Percentiles rank a stretch among this genome's conserved stretches.
phyloP scores from a whole-genome alignment of 92 coral and sea anemone species.

The Umimayanthus chanpuru region DNA sequence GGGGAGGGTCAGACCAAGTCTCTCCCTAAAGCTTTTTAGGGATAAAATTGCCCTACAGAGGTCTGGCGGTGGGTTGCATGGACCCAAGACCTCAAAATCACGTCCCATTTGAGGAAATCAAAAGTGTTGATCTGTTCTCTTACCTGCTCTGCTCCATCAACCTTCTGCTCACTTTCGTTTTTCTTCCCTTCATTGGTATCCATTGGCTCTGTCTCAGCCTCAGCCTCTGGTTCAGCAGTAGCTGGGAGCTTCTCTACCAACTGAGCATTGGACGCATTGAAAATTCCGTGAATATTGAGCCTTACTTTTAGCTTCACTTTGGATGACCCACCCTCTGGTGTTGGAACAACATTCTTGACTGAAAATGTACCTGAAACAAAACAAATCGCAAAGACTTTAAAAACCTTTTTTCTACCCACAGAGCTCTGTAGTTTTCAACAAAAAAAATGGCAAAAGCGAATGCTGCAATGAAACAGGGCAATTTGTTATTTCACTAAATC shows the following conservation, averaged over 20 bases:
- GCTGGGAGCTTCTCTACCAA: constrained; percentile 80
- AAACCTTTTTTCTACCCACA: too few species aligned
- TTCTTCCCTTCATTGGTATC: constrained; percentile 74
- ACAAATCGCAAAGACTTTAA: neutral
- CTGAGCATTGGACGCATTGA: constrained; percentile 79
- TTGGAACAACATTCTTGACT: constrained; percentile 86
- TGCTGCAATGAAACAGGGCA: too few species aligned
- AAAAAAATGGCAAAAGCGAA: too few species aligned
- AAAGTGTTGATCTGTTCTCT: neutral
- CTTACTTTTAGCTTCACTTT: constrained; percentile 90
- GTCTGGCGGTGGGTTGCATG: too few species aligned
- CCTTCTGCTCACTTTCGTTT: constrained; percentile 48
- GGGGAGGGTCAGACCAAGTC: too few species aligned
- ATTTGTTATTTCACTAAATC: too few species aligned
- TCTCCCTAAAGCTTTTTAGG: too few species aligned
- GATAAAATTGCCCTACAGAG: too few species aligned
- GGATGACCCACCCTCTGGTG: constrained; percentile 83
- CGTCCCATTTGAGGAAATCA: too few species aligned
- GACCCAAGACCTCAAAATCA: too few species aligned
- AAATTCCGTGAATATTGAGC: constrained; percentile 89
- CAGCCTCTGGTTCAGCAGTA: constrained; percentile 67
- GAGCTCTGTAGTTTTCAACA: too few species aligned
- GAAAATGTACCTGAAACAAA: constrained; percentile 76
- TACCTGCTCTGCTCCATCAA: constrained; percentile 31
- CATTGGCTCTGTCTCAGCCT: constrained; percentile 64